Evolutionary conservation across 2,797 vertebrate species (phyloP).

Genomic region (Crenuchus spilurus): DNA sequence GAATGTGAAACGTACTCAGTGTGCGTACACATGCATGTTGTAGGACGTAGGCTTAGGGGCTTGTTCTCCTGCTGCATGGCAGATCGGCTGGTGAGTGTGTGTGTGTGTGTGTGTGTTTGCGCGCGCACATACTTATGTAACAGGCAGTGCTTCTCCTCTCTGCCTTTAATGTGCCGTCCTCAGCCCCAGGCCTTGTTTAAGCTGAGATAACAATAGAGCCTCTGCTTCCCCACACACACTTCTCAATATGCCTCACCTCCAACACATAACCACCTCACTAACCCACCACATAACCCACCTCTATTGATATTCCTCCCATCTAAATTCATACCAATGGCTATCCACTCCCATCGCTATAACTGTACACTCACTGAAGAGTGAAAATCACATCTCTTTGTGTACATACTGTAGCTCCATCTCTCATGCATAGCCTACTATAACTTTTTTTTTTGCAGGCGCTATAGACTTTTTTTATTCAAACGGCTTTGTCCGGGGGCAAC

Average conservation of each 20-base stretch:
- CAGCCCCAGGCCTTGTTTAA: conserved; percentile 66
- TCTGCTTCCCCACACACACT: conserved; percentile 19
- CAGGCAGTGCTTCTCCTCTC: conserved; percentile 67
- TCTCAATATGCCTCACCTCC: conserved; percentile 6
- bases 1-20: neutral
- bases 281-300: conserved; percentile 7
- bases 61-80: conserved; percentile 57
- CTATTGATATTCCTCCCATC: neutral
- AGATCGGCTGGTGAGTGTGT: conserved; percentile 38
- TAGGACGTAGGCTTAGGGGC: conserved; percentile 74
- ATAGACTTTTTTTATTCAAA: conserved; percentile 35
- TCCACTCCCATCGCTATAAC: neutral
- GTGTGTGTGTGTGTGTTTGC: conserved; percentile 42
- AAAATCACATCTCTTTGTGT: conserved; percentile 4
- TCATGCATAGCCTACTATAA: neutral
- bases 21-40: conserved; percentile 52
- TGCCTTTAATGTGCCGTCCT: conserved; percentile 74
- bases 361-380: neutral
- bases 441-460: neutral
- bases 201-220: conserved; percentile 67
- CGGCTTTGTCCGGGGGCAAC: conserved; percentile 30
- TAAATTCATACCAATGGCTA: neutral
- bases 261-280: neutral
- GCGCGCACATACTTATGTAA: conserved; percentile 69
- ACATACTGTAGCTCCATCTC: neutral